phyloP scores from a whole-genome alignment of 1,140 invertebrate species.

The Teleopsis dalmanni region DNA sequence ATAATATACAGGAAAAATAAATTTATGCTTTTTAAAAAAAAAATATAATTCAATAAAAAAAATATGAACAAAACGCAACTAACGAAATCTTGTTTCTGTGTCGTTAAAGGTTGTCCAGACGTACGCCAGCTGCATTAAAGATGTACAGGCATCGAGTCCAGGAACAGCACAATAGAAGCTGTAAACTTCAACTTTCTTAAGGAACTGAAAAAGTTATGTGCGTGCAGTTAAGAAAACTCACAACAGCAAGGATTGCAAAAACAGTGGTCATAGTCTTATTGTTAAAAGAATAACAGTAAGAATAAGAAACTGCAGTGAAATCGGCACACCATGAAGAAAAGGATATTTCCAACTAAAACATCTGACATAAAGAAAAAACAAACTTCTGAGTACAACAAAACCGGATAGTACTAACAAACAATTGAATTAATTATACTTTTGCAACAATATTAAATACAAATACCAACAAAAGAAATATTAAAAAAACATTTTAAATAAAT shows the following conservation, averaged over 20 bases:
- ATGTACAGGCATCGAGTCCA: constrained; percentile 29
- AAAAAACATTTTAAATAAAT: too few relatives aligned
- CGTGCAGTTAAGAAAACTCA: not conserved
- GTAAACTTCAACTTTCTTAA: not conserved
- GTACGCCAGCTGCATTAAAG: constrained; percentile 28
- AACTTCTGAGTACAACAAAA: too few relatives aligned
- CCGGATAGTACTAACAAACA: too few relatives aligned
- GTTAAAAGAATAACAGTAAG: too few relatives aligned
- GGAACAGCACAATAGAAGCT: constrained; percentile 21
- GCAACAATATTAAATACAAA: too few relatives aligned
- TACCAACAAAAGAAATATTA: too few relatives aligned
- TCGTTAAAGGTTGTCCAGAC: constrained; percentile 46
- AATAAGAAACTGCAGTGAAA: too few relatives aligned
- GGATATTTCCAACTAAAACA: too few relatives aligned
- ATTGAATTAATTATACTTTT: too few relatives aligned
- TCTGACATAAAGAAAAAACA: too few relatives aligned
- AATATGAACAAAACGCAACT: constrained; percentile 32
- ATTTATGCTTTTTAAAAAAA: constrained; percentile 5
- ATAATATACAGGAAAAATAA: constrained; percentile 10
- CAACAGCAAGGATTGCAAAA: not conserved
- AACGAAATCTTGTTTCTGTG: constrained; percentile 47
- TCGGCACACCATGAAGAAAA: too few relatives aligned
- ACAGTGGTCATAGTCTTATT: not conserved
- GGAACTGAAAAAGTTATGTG: not conserved
- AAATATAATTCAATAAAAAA: constrained; percentile 11